Evolutionary conservation across 2,797 vertebrate species (phyloP).

Genomic region (Kryptopterus vitreolus): DNA sequence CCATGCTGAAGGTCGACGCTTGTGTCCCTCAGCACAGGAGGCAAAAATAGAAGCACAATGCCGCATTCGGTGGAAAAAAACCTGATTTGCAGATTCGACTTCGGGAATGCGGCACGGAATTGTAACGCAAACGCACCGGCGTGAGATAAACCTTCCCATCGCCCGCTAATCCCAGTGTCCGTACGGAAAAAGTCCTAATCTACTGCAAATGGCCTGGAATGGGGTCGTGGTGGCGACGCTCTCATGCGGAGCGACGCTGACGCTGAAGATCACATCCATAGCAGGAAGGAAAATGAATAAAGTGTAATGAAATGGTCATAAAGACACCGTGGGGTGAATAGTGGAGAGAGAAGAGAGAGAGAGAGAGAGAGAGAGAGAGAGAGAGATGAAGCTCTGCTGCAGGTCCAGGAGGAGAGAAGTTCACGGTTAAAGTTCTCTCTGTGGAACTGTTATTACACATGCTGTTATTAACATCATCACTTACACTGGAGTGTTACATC

Average conservation of each 20-base stretch:
- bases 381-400: neutral
- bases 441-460: neutral
- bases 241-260: neutral
- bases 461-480: neutral
- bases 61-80: slow-evolving; percentile 24
- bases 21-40: slow-evolving; percentile 11
- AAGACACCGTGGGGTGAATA: neutral
- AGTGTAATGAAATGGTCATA: slow-evolving; percentile 17
- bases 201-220: slow-evolving; percentile 14
- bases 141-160: slow-evolving; percentile 11
- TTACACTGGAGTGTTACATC: no score
- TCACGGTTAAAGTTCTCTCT: no score
- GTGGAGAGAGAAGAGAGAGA: no score
- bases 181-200: slow-evolving; percentile 3
- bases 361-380: no score
- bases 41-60: slow-evolving; percentile 23
- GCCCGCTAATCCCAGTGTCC: neutral
- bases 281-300: neutral
- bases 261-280: slow-evolving; percentile 10
- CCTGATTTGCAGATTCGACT: neutral
- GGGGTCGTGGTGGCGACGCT: neutral
- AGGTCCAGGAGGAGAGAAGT: neutral
- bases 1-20: slow-evolving; percentile 20
- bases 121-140: neutral
- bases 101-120: neutral